Conservation (phyloP, 2,113 vertebrate species). For the Hipposideros armiger region DNA sequence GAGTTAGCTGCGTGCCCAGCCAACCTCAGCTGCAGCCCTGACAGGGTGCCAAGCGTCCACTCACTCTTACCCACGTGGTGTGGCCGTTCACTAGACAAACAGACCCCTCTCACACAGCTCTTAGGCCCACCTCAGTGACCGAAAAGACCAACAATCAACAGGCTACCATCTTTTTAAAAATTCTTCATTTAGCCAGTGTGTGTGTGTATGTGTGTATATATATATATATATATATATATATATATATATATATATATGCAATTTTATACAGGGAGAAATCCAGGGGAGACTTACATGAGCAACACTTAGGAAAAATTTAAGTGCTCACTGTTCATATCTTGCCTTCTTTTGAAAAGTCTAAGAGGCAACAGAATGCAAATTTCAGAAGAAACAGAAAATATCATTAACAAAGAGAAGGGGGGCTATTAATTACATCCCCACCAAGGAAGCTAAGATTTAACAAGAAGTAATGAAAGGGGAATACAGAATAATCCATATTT, state of each 20-base stretch:
- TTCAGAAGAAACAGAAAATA: neutral
- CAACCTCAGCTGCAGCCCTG: too few species aligned
- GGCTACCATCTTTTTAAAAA: neutral
- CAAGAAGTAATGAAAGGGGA: neutral
- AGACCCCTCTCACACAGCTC: neutral
- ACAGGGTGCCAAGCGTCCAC: rapidly evolving
- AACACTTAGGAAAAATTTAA: neutral
- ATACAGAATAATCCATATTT: neutral
- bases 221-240: too few species aligned
- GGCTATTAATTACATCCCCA: neutral
- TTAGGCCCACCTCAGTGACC: neutral
- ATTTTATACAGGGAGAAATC: neutral
- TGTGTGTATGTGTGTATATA: too few species aligned
- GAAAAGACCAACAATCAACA: neutral
- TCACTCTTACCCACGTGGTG: neutral
- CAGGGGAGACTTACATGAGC: neutral
- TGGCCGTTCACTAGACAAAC: neutral
- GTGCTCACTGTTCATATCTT: neutral
- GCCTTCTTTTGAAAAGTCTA: neutral
- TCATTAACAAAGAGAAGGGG: neutral
- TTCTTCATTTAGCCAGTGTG: neutral
- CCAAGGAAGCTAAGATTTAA: neutral
- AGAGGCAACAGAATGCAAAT: neutral
- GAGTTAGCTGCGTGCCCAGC: neutral
- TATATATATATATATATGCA: neutral